A percentile compares a stretch with the other conserved stretches of the same genome.
phyloP scores from a whole-genome alignment of 2,113 vertebrate genomes.

The Pluvianellus socialis region DNA sequence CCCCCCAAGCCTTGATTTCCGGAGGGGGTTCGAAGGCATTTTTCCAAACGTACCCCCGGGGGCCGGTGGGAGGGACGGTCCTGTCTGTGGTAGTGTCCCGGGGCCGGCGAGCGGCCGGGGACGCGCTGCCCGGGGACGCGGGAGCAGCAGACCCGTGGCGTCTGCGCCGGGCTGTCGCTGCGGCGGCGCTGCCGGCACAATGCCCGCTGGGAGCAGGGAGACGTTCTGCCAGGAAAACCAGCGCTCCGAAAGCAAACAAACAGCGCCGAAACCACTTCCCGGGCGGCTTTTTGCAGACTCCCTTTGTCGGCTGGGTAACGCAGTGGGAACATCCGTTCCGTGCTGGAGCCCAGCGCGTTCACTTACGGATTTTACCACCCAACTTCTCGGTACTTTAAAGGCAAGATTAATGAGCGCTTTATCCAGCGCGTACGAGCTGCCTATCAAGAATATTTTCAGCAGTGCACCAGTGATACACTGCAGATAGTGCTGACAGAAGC shows the following conservation, averaged over 20 bases:
- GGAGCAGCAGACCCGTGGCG: not conserved
- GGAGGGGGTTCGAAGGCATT: not conserved
- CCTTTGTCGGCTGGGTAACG: not conserved
- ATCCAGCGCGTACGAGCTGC: conserved; percentile 50
- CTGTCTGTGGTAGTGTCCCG: not conserved
- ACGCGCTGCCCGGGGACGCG: not conserved
- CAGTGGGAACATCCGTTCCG: not conserved
- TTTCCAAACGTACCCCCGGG: not conserved
- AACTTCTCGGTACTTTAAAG: conserved; percentile 21
- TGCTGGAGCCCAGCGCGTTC: not conserved
- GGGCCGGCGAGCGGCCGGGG: not conserved
- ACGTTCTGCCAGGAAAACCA: fast-evolving
- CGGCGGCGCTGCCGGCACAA: not conserved
- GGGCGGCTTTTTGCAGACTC: not conserved
- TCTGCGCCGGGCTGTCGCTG: no score
- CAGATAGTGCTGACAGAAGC: conserved; percentile 71
- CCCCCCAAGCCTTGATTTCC: not conserved
- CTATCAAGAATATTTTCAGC: conserved; percentile 59
- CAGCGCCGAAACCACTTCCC: not conserved
- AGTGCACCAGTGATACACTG: not conserved
- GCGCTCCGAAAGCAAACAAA: not conserved
- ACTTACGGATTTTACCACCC: not conserved
- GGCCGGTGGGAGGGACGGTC: not conserved
- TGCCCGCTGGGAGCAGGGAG: not conserved
- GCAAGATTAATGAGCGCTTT: conserved; percentile 64